These are phyloP conservation scores for Dusona sp. DNA, from an alignment of 2,888 invertebrate genomes.

Conservation along the genomic window DNA sequence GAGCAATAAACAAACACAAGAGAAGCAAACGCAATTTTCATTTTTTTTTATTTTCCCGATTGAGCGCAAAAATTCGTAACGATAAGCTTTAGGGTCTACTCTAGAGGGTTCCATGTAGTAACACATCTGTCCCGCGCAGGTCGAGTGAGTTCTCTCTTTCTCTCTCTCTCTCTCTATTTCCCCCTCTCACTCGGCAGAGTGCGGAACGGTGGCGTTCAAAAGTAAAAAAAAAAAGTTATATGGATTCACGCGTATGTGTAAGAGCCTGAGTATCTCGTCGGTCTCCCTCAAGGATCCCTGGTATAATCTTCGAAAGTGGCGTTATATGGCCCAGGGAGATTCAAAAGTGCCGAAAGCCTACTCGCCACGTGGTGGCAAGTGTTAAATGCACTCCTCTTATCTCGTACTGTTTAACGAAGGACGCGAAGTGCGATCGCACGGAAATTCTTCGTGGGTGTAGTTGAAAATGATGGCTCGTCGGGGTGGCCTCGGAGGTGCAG, in stretches of 20 bases:
- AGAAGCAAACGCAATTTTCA: conserved; percentile 45
- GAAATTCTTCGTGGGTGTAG: conserved; percentile 66
- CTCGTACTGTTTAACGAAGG: conserved; percentile 67
- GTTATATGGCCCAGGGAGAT: conserved; percentile 49
- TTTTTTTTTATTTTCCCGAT: conserved; percentile 32
- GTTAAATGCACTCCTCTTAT: conserved; percentile 68
- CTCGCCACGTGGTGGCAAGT: conserved; percentile 67
- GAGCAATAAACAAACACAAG: conserved; percentile 20
- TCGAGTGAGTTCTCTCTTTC: not conserved
- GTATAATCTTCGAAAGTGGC: conserved; percentile 63
- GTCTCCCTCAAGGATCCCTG: conserved; percentile 34
- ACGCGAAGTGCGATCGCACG: conserved; percentile 62
- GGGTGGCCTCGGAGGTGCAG: conserved; percentile 14
- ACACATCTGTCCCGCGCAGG: conserved; percentile 47
- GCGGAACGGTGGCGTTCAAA: conserved; percentile 37
- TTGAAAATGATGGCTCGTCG: conserved; percentile 55
- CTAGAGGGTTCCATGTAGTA: conserved; percentile 15
- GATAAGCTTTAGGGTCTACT: conserved; percentile 25
- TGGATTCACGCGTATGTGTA: conserved; percentile 31
- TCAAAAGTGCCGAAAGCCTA: conserved; percentile 66
- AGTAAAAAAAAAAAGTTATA: not conserved
- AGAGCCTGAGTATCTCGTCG: conserved; percentile 29
- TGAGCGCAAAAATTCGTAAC: conserved; percentile 50
- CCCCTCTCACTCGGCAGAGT: conserved; percentile 9
- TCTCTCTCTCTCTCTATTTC: not conserved